These are phyloP conservation scores for Henricia sp. DNA, from an alignment of 53 echinoderm and acorn worm species.

Conservation along the genomic window DNA sequence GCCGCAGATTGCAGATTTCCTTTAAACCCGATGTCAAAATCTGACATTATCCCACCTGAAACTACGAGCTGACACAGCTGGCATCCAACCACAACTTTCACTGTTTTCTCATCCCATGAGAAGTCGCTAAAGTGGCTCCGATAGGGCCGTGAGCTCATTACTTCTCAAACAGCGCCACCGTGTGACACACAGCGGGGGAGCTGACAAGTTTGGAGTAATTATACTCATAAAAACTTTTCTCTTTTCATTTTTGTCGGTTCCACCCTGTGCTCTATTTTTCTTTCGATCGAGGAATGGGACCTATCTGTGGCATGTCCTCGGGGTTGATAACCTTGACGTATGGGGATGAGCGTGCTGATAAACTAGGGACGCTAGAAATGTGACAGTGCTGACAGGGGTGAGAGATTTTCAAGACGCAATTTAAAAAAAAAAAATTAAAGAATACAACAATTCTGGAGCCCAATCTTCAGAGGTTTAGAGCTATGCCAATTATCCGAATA, in stretches of 20 bases:
- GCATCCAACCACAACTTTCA: constrained; percentile 49
- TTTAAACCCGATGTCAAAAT: no score
- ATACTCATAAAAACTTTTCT: constrained; percentile 9
- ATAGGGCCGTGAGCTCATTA: constrained; percentile 38
- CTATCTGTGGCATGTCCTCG: constrained; percentile 36
- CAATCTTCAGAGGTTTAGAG: no score
- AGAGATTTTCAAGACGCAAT: neutral
- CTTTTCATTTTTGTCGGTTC: constrained; percentile 2
- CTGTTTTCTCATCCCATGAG: constrained; percentile 44
- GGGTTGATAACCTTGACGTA: constrained; percentile 51
- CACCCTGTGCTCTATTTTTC: constrained; percentile 16
- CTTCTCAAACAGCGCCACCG: constrained; percentile 35
- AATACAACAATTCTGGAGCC: no score
- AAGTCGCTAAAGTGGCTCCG: constrained; percentile 21
- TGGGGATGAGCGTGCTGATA: constrained; percentile 14
- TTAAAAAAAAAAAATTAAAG: no score
- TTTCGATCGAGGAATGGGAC: constrained; percentile 24
- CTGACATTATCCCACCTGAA: constrained; percentile 31
- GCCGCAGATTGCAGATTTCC: no score
- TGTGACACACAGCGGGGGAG: constrained; percentile 51
- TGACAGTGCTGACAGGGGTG: constrained; percentile 2
- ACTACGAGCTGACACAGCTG: constrained; percentile 58
- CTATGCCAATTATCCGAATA: no score
- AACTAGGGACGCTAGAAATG: neutral
- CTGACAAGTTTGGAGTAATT: constrained; percentile 53